Evolutionary conservation across 2,888 invertebrate genomes (phyloP).

Genomic region (Linyphia triangularis): DNA sequence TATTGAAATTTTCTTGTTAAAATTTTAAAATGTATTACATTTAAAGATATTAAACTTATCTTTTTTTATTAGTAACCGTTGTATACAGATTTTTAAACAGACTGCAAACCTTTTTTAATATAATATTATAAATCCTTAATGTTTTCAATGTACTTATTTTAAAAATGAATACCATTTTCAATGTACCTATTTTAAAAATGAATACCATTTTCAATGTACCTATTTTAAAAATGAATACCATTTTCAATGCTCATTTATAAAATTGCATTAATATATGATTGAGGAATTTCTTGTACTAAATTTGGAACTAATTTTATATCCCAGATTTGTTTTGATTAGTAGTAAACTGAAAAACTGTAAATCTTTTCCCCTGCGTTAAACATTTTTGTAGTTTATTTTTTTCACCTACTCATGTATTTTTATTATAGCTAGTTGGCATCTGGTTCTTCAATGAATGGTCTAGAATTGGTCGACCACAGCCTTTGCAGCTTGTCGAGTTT

Average conservation of each 20-base stretch:
- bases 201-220: too few relatives aligned
- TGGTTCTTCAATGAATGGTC: slow-evolving; percentile 94
- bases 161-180: too few relatives aligned
- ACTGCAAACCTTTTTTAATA: too few relatives aligned
- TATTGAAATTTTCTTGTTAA: background rate
- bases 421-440: slow-evolving; percentile 87
- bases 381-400: background rate
- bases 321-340: background rate
- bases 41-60: background rate
- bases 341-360: background rate
- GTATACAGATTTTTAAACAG: too few relatives aligned
- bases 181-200: too few relatives aligned
- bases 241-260: too few relatives aligned
- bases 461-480: slow-evolving; percentile 87
- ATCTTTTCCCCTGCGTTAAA: background rate
- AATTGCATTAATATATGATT: too few relatives aligned
- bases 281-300: too few relatives aligned
- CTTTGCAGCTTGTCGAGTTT: slow-evolving; percentile 93
- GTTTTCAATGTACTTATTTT: too few relatives aligned
- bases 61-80: background rate
- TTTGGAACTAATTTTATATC: too few relatives aligned
- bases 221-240: too few relatives aligned
- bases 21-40: background rate
- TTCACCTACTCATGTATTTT: background rate
- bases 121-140: too few relatives aligned